Percentiles rank a stretch among this genome's conserved stretches.
These are phyloP conservation scores for Carcharodon carcharias DNA, from an alignment of 2,797 vertebrate genomes.

Conservation along the genomic window DNA sequence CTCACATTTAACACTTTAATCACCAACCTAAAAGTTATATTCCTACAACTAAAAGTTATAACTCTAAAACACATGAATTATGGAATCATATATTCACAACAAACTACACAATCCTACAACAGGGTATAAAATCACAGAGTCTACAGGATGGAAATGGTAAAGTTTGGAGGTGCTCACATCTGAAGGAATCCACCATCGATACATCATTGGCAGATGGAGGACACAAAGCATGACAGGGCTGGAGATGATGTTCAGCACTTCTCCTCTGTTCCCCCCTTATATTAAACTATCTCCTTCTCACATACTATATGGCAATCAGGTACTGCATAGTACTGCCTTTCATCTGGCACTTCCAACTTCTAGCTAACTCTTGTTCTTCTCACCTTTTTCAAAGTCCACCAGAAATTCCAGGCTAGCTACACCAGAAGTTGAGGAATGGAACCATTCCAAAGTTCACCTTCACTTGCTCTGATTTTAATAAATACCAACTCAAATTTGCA, in stretches of 20 bases:
- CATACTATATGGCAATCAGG: neutral
- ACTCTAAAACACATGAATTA: too few relatives aligned
- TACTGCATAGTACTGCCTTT: neutral
- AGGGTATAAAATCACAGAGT: too few relatives aligned
- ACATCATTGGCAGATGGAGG: neutral
- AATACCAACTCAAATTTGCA: neutral
- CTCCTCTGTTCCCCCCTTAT: neutral
- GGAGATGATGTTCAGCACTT: neutral
- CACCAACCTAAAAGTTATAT: too few relatives aligned
- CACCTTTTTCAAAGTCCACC: neutral
- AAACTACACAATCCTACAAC: too few relatives aligned
- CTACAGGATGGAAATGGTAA: too few relatives aligned
- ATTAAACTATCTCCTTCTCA: neutral
- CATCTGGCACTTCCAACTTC: neutral
- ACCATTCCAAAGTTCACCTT: neutral
- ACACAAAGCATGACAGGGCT: neutral
- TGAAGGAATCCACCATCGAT: neutral
- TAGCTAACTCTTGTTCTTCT: neutral
- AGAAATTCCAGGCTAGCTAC: neutral
- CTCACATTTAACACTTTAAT: too few relatives aligned
- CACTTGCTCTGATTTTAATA: neutral
- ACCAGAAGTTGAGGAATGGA: neutral
- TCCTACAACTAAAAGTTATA: too few relatives aligned
- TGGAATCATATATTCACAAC: too few relatives aligned
- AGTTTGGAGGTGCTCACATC: neutral